Evolutionary conservation across 2,113 vertebrate genomes (phyloP), one percentile per base, ranked within the genome.

Genomic region (Desmodus rotundus): DNA sequence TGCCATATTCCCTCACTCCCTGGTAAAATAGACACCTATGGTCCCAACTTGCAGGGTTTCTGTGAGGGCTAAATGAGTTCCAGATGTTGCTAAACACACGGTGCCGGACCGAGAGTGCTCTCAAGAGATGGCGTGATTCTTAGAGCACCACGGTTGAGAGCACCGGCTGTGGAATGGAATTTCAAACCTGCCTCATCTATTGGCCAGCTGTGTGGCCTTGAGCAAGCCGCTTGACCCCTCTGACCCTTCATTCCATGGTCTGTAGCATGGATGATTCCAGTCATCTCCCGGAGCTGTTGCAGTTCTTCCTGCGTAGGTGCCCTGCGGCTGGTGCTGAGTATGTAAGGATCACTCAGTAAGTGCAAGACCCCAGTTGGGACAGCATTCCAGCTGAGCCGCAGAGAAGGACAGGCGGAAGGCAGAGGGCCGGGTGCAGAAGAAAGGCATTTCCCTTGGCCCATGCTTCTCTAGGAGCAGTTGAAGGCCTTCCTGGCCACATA

Each of bases 171-270:
- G 74, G 72, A 28, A 52, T 10, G 38, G 45, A 70, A 85, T 70
- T 47, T 87, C 76, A 70, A 54, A 4, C 70, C 72, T 61, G 67
- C 67, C 72, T 93, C 80, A 5, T 85, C 85, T 22, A 10, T 5
- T 10, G 52, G 85, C 36, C 36, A 78, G 87, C 84, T 95, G 22
- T 73, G 83, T 47, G 41, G 63, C 89, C 38, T 88, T 41, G 54
- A 94, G 38, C 78, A 87, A 87, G n/a, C 72, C 77, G 45, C 58
- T 81, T 54, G 85, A 76, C 91, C 56, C 45, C 80, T 93, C 78
- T 89, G 74, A 74, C 56, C 84, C 83, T 92, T 87, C n/a, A 70
- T 41, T 72, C 93, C 94, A 65, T 54, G 72, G 63, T 36, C 87
- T 33, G 5, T 43, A 26, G 72, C 72, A 54, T 16, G 19, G 89